Base-by-base conservation (phyloP, 30 jellyfish, hydroid and myxozoan species). In the Pseudorhiza aurosa region DNA sequence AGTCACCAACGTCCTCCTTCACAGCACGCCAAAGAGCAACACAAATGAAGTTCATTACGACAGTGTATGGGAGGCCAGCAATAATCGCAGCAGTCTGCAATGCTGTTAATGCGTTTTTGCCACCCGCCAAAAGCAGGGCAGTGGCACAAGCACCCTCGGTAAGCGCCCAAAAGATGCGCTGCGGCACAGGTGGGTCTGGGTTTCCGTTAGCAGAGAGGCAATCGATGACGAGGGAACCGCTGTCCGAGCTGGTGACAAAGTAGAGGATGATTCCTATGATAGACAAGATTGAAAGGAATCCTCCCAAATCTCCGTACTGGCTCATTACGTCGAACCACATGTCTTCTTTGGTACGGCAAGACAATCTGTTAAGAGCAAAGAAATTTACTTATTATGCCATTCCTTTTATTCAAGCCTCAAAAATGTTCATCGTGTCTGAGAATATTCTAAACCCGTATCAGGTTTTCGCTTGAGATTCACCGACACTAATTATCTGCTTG, bases 71-170 rank as follows among this genome's bases (percentile, higher is more conserved):
- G 29, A 91, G 35, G 25, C 98, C 98, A 14, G 90, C 86, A 8
- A 96, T 79, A 0, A 91, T 92, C 25, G 98, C 84, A 8, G 87
- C 95, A 5, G 98, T 84, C 79, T 85, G 98, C 14, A 91, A 33
- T 18, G 96, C 98, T 26, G 37, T 64, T 83, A 91, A 55, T 26
- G 98, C 91, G 11, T 84, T 73, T 25, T 40, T 68, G 1, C 98
- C 98, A 10, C 98, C 98, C 7, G 98, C 98, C 67, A 35, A 51
- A 35, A 91, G 45, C 87, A 91, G 47, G 3, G 98, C 98, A 26
- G 98, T 91, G 10, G 98, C 98, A 49, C 96, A 83, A 2, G 98
- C 98, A 26, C 98, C 98, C 78, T 91, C 98, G 22, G 98, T 91
- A 17, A 91, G 73, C 0, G 98, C 96, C 98, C 98, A 91, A 63